Percentiles rank a stretch among this genome's conserved stretches.
Evolutionary conservation across 2,888 invertebrate genomes (phyloP).

Genomic region (Ormyrus thymus): DNA sequence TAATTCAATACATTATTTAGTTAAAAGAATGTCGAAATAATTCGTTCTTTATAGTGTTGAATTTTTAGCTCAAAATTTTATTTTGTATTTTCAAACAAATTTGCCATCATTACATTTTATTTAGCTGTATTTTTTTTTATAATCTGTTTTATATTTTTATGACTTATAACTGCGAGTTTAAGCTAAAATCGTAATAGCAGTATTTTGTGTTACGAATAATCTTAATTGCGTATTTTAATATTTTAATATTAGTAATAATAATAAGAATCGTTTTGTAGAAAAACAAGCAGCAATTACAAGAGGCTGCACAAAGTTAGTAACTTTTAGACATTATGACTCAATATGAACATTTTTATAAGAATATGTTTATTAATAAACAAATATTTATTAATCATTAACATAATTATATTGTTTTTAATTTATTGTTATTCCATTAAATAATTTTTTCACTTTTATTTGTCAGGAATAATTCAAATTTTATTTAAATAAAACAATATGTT

Average conservation of each 20-base stretch:
- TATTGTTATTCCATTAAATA: no score
- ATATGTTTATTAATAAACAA: slow-evolving; percentile 29
- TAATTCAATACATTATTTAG: no score
- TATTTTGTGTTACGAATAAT: slow-evolving; percentile 39
- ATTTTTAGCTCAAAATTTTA: no score
- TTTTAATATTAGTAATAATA: neutral
- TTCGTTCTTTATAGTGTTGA: no score
- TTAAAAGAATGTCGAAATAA: no score
- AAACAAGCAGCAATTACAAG: neutral
- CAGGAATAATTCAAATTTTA: no score
- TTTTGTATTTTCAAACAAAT: no score
- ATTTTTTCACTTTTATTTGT: no score
- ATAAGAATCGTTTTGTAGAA: slow-evolving; percentile 15
- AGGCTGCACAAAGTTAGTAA: neutral
- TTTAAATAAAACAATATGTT: no score
- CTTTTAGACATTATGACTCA: slow-evolving; percentile 17
- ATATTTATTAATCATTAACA: slow-evolving; percentile 22
- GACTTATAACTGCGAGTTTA: neutral
- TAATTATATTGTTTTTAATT: no score
- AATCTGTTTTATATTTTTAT: slow-evolving; percentile 33
- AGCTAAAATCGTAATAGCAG: slow-evolving; percentile 23
- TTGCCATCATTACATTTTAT: slow-evolving; percentile 21
- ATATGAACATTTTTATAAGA: slow-evolving; percentile 29
- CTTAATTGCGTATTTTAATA: slow-evolving; percentile 11
- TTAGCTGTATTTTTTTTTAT: slow-evolving; percentile 31